These are phyloP conservation scores for Dolomedes plantarius DNA, from an alignment of 2,888 invertebrate genomes.

Conservation along the genomic window DNA sequence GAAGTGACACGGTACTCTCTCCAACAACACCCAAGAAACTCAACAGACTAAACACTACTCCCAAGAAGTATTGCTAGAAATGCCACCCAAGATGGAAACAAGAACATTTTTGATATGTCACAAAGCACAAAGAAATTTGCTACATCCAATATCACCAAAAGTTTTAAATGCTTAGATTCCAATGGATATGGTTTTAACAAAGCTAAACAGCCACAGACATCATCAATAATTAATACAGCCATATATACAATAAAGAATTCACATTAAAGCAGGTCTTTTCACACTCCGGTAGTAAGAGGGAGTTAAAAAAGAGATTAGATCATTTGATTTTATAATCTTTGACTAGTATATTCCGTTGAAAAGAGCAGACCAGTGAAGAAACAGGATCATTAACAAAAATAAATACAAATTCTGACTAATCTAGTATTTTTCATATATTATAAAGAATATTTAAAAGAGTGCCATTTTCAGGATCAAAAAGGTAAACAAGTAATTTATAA, in stretches of 20 bases:
- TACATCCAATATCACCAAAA: not conserved
- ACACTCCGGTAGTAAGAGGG: not conserved
- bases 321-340: not conserved
- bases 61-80: not conserved
- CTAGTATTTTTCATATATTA: no score
- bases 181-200: not conserved
- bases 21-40: not conserved
- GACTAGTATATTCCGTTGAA: not conserved
- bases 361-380: no score
- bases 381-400: no score
- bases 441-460: no score
- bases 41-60: not conserved
- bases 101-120: not conserved
- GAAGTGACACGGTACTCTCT: no score
- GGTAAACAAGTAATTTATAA: no score
- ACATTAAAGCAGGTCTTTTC: not conserved
- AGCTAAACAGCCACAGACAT: not conserved
- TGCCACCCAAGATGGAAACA: constrained; percentile 7
- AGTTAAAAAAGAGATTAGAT: not conserved
- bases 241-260: not conserved
- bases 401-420: no score
- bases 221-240: not conserved
- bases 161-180: not conserved
- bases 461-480: no score
- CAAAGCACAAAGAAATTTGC: constrained; percentile 13